Evolutionary conservation across 1,140 invertebrate genomes (phyloP).

Genomic region (Scaptomyza hsui): DNA sequence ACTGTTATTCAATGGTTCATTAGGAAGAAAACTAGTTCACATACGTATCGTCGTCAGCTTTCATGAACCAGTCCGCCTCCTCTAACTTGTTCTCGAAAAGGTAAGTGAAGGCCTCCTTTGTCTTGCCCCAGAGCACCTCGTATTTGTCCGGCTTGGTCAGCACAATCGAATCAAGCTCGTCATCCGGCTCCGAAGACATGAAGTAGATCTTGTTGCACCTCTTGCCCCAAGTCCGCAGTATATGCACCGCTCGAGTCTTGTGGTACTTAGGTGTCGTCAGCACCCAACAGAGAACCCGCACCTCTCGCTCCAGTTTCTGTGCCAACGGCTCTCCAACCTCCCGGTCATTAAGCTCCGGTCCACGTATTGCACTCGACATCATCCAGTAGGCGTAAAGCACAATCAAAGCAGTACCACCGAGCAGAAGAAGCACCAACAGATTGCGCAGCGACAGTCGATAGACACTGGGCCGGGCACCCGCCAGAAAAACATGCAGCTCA

Average conservation of each 20-base stretch:
- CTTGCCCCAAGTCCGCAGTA: slow-evolving; percentile 97
- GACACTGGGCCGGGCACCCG: not conserved
- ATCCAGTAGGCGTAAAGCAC: slow-evolving; percentile 51
- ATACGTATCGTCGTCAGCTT: slow-evolving; percentile 97
- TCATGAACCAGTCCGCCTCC: slow-evolving; percentile 96
- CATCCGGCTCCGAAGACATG: slow-evolving; percentile 90
- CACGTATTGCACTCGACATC: slow-evolving; percentile 30
- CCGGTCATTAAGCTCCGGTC: too few relatives aligned
- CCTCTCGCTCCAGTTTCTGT: slow-evolving; percentile 84
- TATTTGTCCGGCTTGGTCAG: slow-evolving; percentile 91
- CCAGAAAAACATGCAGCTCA: slow-evolving; percentile 11
- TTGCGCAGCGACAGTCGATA: slow-evolving; percentile 18
- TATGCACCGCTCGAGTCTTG: slow-evolving; percentile 93
- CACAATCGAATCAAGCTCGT: slow-evolving; percentile 86
- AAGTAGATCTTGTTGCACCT: slow-evolving; percentile 95
- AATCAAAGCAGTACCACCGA: slow-evolving; percentile 24
- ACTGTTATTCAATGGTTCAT: too few relatives aligned
- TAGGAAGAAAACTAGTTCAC: slow-evolving; percentile 89
- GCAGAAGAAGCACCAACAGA: slow-evolving; percentile 17
- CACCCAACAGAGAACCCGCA: slow-evolving; percentile 96
- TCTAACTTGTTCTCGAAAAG: slow-evolving; percentile 91
- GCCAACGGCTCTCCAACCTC: slow-evolving; percentile 35
- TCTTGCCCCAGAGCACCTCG: slow-evolving; percentile 97
- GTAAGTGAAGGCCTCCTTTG: slow-evolving; percentile 95
- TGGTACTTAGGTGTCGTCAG: slow-evolving; percentile 96